Base-by-base conservation (phyloP, 2,888 invertebrate genomes). In the Achlya flavicornis region DNA sequence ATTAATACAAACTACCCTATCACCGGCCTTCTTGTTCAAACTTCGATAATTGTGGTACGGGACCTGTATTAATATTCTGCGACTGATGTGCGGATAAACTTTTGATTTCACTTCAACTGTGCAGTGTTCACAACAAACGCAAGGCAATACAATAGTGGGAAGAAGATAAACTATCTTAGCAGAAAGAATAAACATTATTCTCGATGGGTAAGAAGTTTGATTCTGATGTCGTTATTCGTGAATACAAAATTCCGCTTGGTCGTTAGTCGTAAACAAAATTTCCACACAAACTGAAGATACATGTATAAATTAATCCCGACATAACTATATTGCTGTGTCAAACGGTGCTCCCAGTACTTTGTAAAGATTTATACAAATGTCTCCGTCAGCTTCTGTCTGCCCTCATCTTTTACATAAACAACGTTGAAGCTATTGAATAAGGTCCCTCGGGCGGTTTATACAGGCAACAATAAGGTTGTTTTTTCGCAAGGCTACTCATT, bases 291-390 rank as follows among this genome's bases (percentile, higher is more conserved):
- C 2, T 53, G 16, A 53, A 53, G 19, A 53, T 48, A 48, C 19
- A 19, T 53, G 53, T 19, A 19, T 53, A 53, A n/a, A 53, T 53
- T 19, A 53, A 53, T 53, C 19, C 7, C 19, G 19, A 7, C 53
- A 53, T 53, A n/a, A 53, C 19, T 53, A 53, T 53, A 53, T 53
- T 53, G 53, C 53, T n/a, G 19, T 19, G 53, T 19, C 53, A 53
- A 53, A 16, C 53, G 53, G 4, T 53, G 53, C 53, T 53, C 53
- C 48, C 53, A 53, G 10, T 53, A 53, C 19, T 19, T 53, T 53
- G 19, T 53, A 19, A 53, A 53, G 53, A n/a, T 53, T 48, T 38
- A n/a, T n/a, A 38, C 38, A 38, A 38, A 38, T 38, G 38, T 38
- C 38, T 38, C 41, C 41, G 53, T 53, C 53, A 53, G 53, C 53